Percentiles rank a stretch among this genome's conserved stretches.
Conservation (phyloP, 2,888 invertebrate species). For the Pseudococcus jackbeardsleyi region DNA sequence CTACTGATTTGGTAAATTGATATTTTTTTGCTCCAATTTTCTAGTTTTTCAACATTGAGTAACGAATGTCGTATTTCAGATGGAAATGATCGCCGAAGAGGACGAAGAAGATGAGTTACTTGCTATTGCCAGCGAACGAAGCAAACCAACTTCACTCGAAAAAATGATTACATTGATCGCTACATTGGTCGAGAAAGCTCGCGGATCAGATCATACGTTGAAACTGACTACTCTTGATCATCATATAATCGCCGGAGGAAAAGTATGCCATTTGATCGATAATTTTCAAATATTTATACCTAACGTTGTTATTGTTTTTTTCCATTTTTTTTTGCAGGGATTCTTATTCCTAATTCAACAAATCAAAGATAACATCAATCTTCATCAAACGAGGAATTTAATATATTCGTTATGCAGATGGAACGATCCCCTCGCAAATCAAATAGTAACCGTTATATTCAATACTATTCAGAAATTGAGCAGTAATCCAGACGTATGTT, state of each 20-base stretch:
- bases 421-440: slow-evolving; percentile 89
- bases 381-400: slow-evolving; percentile 90
- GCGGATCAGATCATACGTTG: slow-evolving; percentile 80
- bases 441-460: slow-evolving; percentile 91
- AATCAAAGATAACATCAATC: slow-evolving; percentile 92
- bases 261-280: slow-evolving; percentile 73
- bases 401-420: slow-evolving; percentile 92
- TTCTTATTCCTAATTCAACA: slow-evolving; percentile 95
- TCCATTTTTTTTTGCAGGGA: slow-evolving; percentile 73
- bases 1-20: slow-evolving; percentile 77
- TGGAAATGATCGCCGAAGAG: slow-evolving; percentile 80
- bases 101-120: slow-evolving; percentile 76
- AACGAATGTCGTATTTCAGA: slow-evolving; percentile 68
- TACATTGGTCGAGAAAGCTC: slow-evolving; percentile 87
- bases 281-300: not conserved
- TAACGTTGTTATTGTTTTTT: slow-evolving; percentile 60
- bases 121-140: slow-evolving; percentile 79
- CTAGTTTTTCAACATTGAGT: not conserved
- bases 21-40: not conserved
- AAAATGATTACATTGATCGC: slow-evolving; percentile 95
- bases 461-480: slow-evolving; percentile 88
- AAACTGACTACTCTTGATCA: slow-evolving; percentile 84
- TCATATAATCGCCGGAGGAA: slow-evolving; percentile 86
- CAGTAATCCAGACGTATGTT: slow-evolving; percentile 78
- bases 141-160: slow-evolving; percentile 90